Conservation (phyloP, 1,140 invertebrate species). For the Ceratitis capitata region DNA sequence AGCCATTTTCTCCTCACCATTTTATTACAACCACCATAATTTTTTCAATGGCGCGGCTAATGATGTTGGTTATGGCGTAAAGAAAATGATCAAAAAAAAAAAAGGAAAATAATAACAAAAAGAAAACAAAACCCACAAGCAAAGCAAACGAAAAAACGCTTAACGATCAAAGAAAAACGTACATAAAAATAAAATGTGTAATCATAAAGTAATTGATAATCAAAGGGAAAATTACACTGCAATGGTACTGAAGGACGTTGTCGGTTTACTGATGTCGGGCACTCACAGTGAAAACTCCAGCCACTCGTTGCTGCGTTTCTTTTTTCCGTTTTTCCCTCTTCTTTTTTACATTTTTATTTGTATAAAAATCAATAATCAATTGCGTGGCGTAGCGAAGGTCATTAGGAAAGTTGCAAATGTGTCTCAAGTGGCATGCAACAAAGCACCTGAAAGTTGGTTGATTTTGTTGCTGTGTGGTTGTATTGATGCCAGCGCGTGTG, state of each 20-base stretch:
- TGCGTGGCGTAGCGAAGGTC: neutral
- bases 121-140: neutral
- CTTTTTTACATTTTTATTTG: neutral
- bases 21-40: neutral
- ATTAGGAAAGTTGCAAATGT: constrained; percentile 31
- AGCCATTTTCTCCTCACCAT: constrained; percentile 13
- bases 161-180: constrained; percentile 11
- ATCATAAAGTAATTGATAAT: constrained; percentile 38
- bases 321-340: neutral
- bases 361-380: constrained; percentile 23
- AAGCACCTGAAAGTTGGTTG: neutral
- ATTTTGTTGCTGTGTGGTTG: neutral
- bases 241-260: neutral
- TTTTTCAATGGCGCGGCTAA: constrained; percentile 22
- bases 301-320: neutral
- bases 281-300: neutral
- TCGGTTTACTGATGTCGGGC: neutral
- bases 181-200: constrained; percentile 30
- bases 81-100: neutral
- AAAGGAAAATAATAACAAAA: neutral
- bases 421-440: constrained; percentile 30
- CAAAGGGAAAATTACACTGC: neutral
- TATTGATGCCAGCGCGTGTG: neutral
- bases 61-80: constrained; percentile 1
- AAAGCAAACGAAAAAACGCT: constrained; percentile 5